Evolutionary conservation across 2,797 vertebrate genomes (phyloP).

Genomic region (Carduelis carduelis): DNA sequence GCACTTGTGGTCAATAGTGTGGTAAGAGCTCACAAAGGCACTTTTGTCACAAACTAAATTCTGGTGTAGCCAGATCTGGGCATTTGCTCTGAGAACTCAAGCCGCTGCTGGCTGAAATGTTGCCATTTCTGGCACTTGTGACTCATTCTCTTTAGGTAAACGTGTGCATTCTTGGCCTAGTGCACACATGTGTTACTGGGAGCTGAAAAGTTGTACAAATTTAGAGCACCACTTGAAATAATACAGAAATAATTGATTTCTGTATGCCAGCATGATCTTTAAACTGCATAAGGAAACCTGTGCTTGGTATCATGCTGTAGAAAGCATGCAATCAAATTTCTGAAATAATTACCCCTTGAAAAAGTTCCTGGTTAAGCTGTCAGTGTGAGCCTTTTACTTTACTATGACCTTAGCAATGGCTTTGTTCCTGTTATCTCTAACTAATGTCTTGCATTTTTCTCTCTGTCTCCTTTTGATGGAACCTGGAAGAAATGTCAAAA

Average conservation of each 20-base stretch:
- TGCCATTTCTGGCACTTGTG: background rate
- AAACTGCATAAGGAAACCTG: background rate
- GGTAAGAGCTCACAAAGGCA: conserved; percentile 62
- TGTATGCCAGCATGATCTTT: background rate
- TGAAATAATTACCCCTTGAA: background rate
- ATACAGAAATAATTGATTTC: background rate
- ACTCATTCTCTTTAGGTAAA: background rate
- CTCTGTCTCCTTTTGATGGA: conserved; percentile 64
- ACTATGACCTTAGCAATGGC: conserved; percentile 26
- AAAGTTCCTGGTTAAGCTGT: background rate
- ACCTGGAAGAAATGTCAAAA: conserved; percentile 97
- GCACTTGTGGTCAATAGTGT: background rate
- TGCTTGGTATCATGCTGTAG: background rate
- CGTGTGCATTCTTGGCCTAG: background rate
- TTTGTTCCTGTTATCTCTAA: conserved; percentile 39
- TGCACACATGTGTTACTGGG: background rate
- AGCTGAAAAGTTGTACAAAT: background rate
- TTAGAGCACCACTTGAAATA: background rate
- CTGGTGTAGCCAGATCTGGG: background rate
- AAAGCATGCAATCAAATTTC: background rate
- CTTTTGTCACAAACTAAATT: background rate
- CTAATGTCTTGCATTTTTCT: conserved; percentile 74
- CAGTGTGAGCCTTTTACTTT: conserved; percentile 64
- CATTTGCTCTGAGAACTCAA: background rate
- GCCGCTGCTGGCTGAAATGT: background rate